Conservation (phyloP, 2,888 invertebrate species). For the Agapetus fuscipes region DNA sequence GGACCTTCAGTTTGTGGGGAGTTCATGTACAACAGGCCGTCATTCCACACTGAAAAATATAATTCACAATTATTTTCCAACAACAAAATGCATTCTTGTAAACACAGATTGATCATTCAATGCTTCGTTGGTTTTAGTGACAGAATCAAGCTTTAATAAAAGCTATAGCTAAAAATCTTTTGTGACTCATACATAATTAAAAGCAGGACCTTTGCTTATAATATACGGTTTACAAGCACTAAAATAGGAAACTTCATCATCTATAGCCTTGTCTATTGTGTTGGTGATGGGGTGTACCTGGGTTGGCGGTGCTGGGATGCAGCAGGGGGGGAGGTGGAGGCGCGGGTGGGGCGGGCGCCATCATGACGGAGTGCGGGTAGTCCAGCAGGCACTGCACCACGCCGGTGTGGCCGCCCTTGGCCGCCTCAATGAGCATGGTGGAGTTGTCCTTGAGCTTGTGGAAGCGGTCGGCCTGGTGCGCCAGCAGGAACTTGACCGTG, state of each 20-base stretch:
- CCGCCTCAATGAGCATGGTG: constrained; percentile 97
- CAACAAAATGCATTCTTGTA: too few species aligned
- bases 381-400: constrained; percentile 93
- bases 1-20: constrained; percentile 16
- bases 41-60: constrained; percentile 19
- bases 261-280: too few species aligned
- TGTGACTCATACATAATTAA: too few species aligned
- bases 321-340: constrained; percentile 27
- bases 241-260: too few species aligned
- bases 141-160: too few species aligned
- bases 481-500: constrained; percentile 85
- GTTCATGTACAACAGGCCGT: constrained; percentile 15
- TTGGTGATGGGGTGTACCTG: too few species aligned
- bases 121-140: too few species aligned
- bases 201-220: too few species aligned
- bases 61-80: constrained; percentile 1
- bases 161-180: too few species aligned
- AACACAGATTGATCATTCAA: not conserved
- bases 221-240: too few species aligned
- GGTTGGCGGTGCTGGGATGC: constrained; percentile 14
- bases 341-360: constrained; percentile 46
- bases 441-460: constrained; percentile 97
- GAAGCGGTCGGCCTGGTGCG: constrained; percentile 89
- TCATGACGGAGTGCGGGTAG: constrained; percentile 79
- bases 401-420: constrained; percentile 93